Evolutionary conservation across 2,888 invertebrate species (phyloP), one percentile per base, ranked within the genome.

Genomic region (Pocota personata): DNA sequence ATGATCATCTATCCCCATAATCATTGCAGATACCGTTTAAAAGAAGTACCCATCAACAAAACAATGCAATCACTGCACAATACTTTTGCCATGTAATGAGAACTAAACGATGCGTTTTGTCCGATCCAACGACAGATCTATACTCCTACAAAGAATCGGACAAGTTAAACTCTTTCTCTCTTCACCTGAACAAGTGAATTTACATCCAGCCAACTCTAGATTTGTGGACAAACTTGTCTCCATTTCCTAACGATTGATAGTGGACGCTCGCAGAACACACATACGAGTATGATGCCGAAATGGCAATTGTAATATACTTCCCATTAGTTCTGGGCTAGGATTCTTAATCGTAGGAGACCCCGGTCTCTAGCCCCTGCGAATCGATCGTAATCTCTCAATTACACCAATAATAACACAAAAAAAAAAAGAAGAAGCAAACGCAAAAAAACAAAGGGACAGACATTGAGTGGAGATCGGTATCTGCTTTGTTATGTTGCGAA

Each of bases 341-440:
- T 72, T 60, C 72, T 43, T 10, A 32, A 27, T 82, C 21, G 55
- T 71, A 66, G 78, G 55, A 72, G 82, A 67, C 58, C 35, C 8
- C 43, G 27, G 40, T 55, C 48, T 14, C 48, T 37, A 40, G 21
- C 16, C 40, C 21, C 75, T 46, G 35, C 75, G 76, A 40, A 69
- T 71, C 82, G 84, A 84, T 84, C 80, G 69, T 80, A 80, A 84
- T 84, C 84, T 84, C 84, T 84, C 84, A 84, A 84, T 84, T 84
- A 84, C 84, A 84, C 84, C 69, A 84, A 80, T 80, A 84, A 84
- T 84, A 84, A 84, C 84, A 84, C 75, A 72, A 50, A 43, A 40
- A 71, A 58, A 27, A 60, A 69, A 52, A 27, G 52, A 75, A 67
- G 43, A 67, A 75, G 43, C 43, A 43, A 43, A 40, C n/a, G 52